Base-by-base conservation (phyloP, 2,797 vertebrate genomes). In the Forpus xanthops region DNA sequence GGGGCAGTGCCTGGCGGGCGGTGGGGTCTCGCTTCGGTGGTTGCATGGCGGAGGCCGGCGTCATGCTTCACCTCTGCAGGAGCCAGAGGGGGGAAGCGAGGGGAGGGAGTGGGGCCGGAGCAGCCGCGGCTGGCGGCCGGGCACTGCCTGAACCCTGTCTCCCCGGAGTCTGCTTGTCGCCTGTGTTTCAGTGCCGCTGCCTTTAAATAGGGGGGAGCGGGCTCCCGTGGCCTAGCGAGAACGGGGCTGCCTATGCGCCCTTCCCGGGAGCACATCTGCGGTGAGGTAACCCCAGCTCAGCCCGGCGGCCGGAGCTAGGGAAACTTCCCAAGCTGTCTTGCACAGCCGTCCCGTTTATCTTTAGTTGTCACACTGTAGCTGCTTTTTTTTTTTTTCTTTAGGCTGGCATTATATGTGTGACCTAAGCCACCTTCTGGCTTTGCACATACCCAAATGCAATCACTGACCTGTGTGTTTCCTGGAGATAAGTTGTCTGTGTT, bases 211-310 rank as follows among this genome's bases (percentile, higher is more conserved):
- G 39, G 33, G 37, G 62, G n/a, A 56, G 30, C 25, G 30, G 30
- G 47, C 31, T 31, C 25, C 39, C 11, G 2, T 7, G 8, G 12
- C 65, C 23, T 3, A 12, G 23, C 3, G 17, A 25, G 49, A n/a
- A 30, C 6, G 24, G 42, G 37, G 45, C 58, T 42, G 65, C 60
- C 8, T 15, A 8, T 6, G 37, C 11, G 5, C 25, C 21, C 37
- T 28, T 25, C 3, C 31, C 4, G 3, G 20, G 20, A 39, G 50
- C 62, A 5, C 8, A 4, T 7, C 42, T 12, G 64, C 19, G 2
- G 37, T 2, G 2, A 2, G 9, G 41, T 18, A 1, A 5, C 20
- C 30, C 20, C 1, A 2, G 12, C 39, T 19, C 8, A 42, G 42
- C 53, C 33, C 39, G 1, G 30, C 3, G 70, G 28, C 42, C 5